Conservation (phyloP, 2,113 vertebrate species). For the Mixornis gularis region DNA sequence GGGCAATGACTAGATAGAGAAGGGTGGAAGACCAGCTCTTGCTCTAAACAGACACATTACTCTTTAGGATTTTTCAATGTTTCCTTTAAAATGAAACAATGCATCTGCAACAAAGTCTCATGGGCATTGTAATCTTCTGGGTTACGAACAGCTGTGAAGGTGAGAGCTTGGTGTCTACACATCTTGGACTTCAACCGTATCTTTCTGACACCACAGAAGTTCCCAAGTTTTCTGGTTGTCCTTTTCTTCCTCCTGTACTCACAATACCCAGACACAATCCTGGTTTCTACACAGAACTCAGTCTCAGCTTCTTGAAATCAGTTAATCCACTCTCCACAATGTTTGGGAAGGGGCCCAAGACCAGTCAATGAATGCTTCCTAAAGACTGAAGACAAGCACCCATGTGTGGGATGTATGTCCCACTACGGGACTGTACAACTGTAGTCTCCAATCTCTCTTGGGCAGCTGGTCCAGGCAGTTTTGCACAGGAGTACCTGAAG, state of each 20-base stretch:
- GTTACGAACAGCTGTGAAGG: not conserved
- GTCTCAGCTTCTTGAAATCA: not conserved
- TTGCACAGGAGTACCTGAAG: not conserved
- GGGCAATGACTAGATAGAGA: not conserved
- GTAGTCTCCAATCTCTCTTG: not conserved
- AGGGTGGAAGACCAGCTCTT: not conserved
- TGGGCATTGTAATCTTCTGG: not conserved
- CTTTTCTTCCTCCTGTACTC: not conserved
- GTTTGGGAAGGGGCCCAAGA: not conserved
- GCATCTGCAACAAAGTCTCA: not conserved
- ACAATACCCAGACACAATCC: not conserved
- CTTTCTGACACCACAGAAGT: not conserved
- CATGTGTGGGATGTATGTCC: not conserved
- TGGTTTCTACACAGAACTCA: accelerated
- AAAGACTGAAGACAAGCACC: not conserved
- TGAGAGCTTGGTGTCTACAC: not conserved
- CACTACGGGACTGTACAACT: accelerated
- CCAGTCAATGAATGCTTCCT: not conserved
- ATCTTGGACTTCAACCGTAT: accelerated
- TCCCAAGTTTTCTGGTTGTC: not conserved
- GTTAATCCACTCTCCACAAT: not conserved
- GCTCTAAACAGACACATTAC: not conserved
- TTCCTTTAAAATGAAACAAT: not conserved
- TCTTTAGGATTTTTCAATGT: not conserved
- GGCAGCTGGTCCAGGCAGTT: not conserved